A percentile compares a stretch with the other conserved stretches of the same genome.
phyloP scores from a whole-genome alignment of 2,797 vertebrate genomes.

The Delichon dasypus region DNA sequence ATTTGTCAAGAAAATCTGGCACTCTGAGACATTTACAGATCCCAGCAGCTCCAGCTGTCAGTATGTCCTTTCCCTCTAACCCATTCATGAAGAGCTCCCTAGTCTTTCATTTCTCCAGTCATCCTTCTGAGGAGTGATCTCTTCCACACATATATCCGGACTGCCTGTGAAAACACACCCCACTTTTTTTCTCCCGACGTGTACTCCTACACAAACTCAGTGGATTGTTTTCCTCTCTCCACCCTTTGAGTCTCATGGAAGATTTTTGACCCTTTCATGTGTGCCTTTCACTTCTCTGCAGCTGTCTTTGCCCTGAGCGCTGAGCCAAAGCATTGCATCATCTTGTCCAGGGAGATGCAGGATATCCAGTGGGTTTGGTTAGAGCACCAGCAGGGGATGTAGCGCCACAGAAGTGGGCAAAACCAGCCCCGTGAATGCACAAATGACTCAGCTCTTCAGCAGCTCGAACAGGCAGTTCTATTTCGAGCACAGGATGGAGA shows the following conservation, averaged over 20 bases:
- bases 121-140: not conserved
- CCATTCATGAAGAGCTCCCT: not conserved
- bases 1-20: not conserved
- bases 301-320: not conserved
- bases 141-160: not conserved
- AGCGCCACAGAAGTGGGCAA: not conserved
- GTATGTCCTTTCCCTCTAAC: not conserved
- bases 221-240: not conserved
- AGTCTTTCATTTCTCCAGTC: not conserved
- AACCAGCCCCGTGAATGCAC: not conserved
- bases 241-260: not conserved
- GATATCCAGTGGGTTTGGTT: not conserved
- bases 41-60: not conserved
- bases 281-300: not conserved
- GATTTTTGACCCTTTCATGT: not conserved
- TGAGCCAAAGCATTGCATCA: not conserved
- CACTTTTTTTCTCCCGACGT: not conserved
- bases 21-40: not conserved
- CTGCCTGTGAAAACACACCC: not conserved
- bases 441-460: conserved; percentile 20
- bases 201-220: not conserved
- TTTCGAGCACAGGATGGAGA: not conserved
- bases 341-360: not conserved
- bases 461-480: not conserved
- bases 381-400: not conserved